These are phyloP conservation scores for Drosophila parvula DNA, from an alignment of 1,140 invertebrate species.

Conservation along the genomic window DNA sequence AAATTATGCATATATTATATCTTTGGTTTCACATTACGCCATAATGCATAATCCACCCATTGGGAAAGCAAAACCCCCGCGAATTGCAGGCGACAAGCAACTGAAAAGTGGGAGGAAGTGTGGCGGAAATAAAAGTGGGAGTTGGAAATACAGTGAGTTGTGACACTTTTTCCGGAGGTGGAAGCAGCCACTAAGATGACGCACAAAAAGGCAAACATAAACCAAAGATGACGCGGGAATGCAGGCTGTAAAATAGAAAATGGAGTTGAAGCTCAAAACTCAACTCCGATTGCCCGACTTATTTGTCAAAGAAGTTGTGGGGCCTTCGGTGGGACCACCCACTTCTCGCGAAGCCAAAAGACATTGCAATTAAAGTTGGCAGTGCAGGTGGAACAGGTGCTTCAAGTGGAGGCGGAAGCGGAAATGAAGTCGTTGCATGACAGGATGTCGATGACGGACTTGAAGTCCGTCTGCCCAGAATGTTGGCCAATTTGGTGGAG, in stretches of 20 bases:
- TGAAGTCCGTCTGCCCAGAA: not conserved
- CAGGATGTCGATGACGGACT: slow-evolving; percentile 1
- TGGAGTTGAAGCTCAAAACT: not conserved
- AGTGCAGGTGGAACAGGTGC: not conserved
- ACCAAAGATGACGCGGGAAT: slow-evolving; percentile 2
- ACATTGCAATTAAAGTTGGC: slow-evolving; percentile 47
- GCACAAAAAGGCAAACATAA: not conserved
- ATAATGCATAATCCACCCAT: not conserved
- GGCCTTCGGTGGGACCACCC: too few relatives aligned
- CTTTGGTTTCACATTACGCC: too few relatives aligned
- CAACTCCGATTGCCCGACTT: not conserved
- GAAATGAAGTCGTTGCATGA: slow-evolving; percentile 19
- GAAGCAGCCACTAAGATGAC: slow-evolving; percentile 1
- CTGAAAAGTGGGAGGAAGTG: not conserved
- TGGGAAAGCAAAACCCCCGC: slow-evolving; percentile 2
- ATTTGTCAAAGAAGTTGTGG: slow-evolving; percentile 1
- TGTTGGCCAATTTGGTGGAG: not conserved
- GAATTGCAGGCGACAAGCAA: not conserved
- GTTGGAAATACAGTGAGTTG: not conserved
- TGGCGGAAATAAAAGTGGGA: not conserved
- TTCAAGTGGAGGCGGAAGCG: slow-evolving; percentile 32
- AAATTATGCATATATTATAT: too few relatives aligned
- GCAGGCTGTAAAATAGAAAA: not conserved
- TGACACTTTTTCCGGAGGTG: not conserved
- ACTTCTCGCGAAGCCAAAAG: slow-evolving; percentile 27